Percentiles rank a stretch among this genome's conserved stretches.
phyloP scores from a whole-genome alignment of 2,888 invertebrate genomes.

The Andrena bucephala region DNA sequence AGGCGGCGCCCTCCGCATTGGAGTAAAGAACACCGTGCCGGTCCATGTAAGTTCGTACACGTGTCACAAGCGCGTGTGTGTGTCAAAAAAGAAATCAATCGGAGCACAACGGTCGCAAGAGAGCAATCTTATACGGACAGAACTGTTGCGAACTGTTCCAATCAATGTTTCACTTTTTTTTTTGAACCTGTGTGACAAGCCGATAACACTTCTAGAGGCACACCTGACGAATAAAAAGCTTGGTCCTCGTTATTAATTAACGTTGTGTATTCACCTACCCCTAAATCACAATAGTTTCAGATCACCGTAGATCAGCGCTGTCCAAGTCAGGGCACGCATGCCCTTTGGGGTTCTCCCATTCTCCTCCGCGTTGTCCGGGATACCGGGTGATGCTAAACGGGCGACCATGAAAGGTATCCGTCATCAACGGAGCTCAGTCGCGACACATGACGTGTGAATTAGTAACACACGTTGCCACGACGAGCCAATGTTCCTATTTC shows the following conservation, averaged over 20 bases:
- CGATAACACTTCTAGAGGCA: constrained; percentile 56
- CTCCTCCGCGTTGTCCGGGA: too few relatives aligned
- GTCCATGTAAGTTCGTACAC: constrained; percentile 84
- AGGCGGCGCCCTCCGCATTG: constrained; percentile 83
- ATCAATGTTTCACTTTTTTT: constrained; percentile 18
- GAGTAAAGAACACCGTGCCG: constrained; percentile 84
- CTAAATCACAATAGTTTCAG: constrained; percentile 28
- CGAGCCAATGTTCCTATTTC: too few relatives aligned
- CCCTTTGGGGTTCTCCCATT: too few relatives aligned
- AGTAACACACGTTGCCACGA: too few relatives aligned
- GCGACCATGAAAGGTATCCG: too few relatives aligned
- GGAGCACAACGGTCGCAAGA: constrained; percentile 26
- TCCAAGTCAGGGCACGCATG: neutral
- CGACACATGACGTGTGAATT: too few relatives aligned
- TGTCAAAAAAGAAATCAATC: constrained; percentile 33
- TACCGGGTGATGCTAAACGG: too few relatives aligned
- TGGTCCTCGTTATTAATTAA: constrained; percentile 63
- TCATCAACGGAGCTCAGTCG: too few relatives aligned
- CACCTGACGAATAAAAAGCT: constrained; percentile 53
- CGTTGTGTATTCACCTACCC: constrained; percentile 58
- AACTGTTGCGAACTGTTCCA: constrained; percentile 30
- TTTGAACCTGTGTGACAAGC: constrained; percentile 62
- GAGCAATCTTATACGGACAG: constrained; percentile 36
- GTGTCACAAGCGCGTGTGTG: constrained; percentile 68
- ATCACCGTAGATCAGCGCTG: constrained; percentile 2